Evolutionary conservation across 2,888 invertebrate genomes (phyloP).

Genomic region (Hypolimnas misippus): DNA sequence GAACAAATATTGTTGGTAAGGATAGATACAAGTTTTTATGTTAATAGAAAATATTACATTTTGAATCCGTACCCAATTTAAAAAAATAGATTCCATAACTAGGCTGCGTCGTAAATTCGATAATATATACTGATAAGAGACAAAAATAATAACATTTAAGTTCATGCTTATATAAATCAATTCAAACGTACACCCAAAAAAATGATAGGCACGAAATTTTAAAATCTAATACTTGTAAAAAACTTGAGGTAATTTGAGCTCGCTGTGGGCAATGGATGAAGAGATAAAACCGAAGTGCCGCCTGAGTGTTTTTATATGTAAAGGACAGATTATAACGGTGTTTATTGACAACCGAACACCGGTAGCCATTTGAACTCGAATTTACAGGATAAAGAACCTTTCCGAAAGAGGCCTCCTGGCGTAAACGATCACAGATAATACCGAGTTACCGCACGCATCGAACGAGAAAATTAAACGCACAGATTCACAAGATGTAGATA

Average conservation of each 20-base stretch:
- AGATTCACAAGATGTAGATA: not conserved
- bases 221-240: constrained; percentile 23
- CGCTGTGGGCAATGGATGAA: constrained; percentile 46
- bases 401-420: constrained; percentile 33
- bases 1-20: too few species aligned
- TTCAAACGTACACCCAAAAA: too few species aligned
- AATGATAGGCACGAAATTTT: constrained; percentile 12
- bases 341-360: constrained; percentile 54
- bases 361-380: constrained; percentile 57
- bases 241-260: constrained; percentile 29
- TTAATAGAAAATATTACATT: too few species aligned
- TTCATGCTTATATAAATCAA: too few species aligned
- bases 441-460: constrained; percentile 30
- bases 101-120: too few species aligned
- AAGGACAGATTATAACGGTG: constrained; percentile 60
- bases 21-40: too few species aligned
- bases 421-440: constrained; percentile 40
- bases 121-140: too few species aligned
- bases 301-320: constrained; percentile 57
- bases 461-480: constrained; percentile 1
- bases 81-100: too few species aligned
- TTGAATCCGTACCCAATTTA: too few species aligned
- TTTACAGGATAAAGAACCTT: constrained; percentile 39
- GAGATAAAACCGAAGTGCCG: constrained; percentile 48
- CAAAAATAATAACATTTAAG: too few species aligned